phyloP scores from a whole-genome alignment of 2,888 invertebrate genomes.

The Tetanocera ferruginea region DNA sequence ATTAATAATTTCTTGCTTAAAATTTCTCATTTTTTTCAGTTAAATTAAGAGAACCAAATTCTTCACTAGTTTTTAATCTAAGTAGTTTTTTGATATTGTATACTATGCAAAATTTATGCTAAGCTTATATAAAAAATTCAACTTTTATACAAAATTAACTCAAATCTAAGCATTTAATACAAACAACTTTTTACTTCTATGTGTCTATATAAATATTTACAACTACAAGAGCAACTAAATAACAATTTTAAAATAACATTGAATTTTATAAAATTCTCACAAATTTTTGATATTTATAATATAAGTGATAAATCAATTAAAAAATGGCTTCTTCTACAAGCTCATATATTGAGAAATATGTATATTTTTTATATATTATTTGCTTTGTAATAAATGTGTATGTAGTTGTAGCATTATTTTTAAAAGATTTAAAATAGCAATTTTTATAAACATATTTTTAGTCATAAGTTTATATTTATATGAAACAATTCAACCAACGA shows the following conservation, averaged over 20 bases:
- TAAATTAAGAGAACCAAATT: background rate
- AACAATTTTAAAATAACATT: background rate
- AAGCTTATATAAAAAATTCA: background rate
- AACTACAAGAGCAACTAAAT: background rate
- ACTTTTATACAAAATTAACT: background rate
- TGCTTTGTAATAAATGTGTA: constrained; percentile 27
- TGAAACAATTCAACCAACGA: constrained; percentile 7
- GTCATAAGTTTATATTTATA: constrained; percentile 12
- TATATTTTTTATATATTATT: constrained; percentile 32
- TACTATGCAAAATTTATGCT: background rate
- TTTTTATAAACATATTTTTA: constrained; percentile 22
- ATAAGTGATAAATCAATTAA: background rate
- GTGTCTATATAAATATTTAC: constrained; percentile 31
- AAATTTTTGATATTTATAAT: constrained; percentile 13
- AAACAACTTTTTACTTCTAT: constrained; percentile 19
- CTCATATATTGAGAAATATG: background rate
- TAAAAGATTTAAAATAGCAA: background rate
- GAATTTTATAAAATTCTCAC: background rate
- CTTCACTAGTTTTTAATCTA: background rate
- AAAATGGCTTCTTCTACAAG: constrained; percentile 28
- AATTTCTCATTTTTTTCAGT: background rate
- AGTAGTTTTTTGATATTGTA: background rate
- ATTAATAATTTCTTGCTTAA: constrained; percentile 7
- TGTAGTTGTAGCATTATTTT: constrained; percentile 9
- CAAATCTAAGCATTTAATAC: background rate